Base-by-base conservation (phyloP, 2,888 invertebrate genomes). In the Smittia aterrima region DNA sequence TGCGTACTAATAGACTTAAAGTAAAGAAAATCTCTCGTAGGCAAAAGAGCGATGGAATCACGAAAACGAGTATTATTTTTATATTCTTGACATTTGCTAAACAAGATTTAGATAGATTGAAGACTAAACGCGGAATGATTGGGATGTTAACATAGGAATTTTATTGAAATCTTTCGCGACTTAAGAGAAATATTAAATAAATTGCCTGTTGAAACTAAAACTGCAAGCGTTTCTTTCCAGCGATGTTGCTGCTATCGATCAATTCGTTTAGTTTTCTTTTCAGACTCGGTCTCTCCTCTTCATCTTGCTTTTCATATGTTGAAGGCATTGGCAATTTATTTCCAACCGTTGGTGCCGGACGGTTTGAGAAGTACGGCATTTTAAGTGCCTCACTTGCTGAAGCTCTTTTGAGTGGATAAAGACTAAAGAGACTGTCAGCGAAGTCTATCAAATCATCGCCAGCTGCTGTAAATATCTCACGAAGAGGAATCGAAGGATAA, bases 381-480 rank as follows among this genome's bases (percentile, higher is more conserved):
- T 92, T 89, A 53, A 98, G 85, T 0, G 95, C 94, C 81, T 93
- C 89, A 22, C 91, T 88, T 79, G 95, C 93, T 54, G 90, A 89
- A 78, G 91, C 91, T 74, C 98, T 86, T 77, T 88, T 88, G 3
- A 90, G 84, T 0, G 98, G 98, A 85, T 95, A 92, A 76, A 97
- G 84, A 11, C 89, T 86, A 11, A 98, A 85, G 74, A 97, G 83
- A 74, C 87, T 88, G 54, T 89, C 89, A 75, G 98, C 85, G 71
- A 99, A 84, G 76, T 90, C 88, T 27, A 99, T 83, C 41, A 98
- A 85, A 85, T 98, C 98, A 81, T 96, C 94, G 0, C 90, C 88
- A 1, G 97, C 98, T 1, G 98, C 98, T 62, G 95, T 95, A 82
- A 99, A 99, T 79, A 99, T 96, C 78, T 94, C 90, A 76, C 92